Base-by-base conservation (phyloP, 2,888 invertebrate species). In the Acrobasis repandana region DNA sequence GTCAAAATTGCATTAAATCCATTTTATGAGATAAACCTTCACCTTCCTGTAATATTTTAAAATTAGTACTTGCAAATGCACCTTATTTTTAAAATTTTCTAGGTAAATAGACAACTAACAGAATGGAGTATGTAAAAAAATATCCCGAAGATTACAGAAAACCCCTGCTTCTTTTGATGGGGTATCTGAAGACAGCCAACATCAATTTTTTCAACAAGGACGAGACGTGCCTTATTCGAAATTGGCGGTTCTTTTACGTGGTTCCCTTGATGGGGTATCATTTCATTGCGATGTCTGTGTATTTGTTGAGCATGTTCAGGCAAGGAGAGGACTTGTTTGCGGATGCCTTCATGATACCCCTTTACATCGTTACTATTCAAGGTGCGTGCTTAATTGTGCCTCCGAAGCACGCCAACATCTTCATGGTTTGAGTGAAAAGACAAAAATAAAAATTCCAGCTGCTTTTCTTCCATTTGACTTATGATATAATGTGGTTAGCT, bases 161-260 rank as follows among this genome's bases (percentile, higher is more conserved):
- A 5, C 43, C 43, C 1, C n/a, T 49, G 18, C 20, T 28, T 20
- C 5, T 28, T 8, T n/a, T 50, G 8, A 3, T 28, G 28, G 33
- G 33, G 6, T 50, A n/a, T 28, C 3, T 50, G 0, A 28, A 8
- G 14, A 10, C 9, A n/a, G 50, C 8, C 28, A 50, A 50, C n/a
- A n/a, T 50, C 0, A 33, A 28, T 11, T 50, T 50, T 28, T 50
- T 28, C n/a, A n/a, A 49, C 14, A 11, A 6, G 28, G 14, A 50
- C 50, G n/a, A 20, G 8, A 28, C 50, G 5, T 50, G 11, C 14
- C 5, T 50, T 9, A 4, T 33, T 5, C 50, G 50, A 6, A 50
- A 50, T 28, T 28, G 50, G 28, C 28, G 50, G n/a, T 50, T 50
- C 33, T 50, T 28, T n/a, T 50, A 50, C 50, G n/a, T 50, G 0